Conservation (phyloP, 2,888 invertebrate species). For the Drosophila maculinotata region DNA sequence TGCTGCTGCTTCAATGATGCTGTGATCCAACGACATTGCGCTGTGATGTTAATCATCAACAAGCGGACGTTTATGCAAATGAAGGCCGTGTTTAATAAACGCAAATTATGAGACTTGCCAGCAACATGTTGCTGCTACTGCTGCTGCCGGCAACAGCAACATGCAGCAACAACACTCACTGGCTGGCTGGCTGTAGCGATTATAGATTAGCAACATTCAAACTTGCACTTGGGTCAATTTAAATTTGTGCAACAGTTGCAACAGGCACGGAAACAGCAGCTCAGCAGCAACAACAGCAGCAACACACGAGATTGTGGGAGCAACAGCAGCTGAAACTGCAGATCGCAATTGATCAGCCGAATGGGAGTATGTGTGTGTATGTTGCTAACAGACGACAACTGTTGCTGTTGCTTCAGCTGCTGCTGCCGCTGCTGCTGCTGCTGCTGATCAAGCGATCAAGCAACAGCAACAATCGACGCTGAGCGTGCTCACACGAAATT, state of each 20-base stretch:
- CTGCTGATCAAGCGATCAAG: slow-evolving; percentile 74
- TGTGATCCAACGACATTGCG: slow-evolving; percentile 39
- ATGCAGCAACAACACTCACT: slow-evolving; percentile 31
- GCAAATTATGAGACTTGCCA: slow-evolving; percentile 71
- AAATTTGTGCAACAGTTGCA: slow-evolving; percentile 79
- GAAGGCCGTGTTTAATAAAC: slow-evolving; percentile 74
- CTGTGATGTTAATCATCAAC: slow-evolving; percentile 56
- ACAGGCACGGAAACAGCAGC: slow-evolving; percentile 55
- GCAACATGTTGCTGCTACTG: slow-evolving; percentile 60
- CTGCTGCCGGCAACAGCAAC: slow-evolving; percentile 26
- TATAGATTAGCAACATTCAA: slow-evolving; percentile 75
- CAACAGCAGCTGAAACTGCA: slow-evolving; percentile 57
- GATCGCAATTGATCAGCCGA: slow-evolving; percentile 76
- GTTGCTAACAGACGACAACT: slow-evolving; percentile 57
- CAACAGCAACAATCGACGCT: slow-evolving; percentile 72
- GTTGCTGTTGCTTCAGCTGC: slow-evolving; percentile 36
- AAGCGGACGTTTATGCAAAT: slow-evolving; percentile 73
- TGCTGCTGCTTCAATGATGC: slow-evolving; percentile 32
- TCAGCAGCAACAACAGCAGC: slow-evolving; percentile 29
- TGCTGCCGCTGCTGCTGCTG: slow-evolving; percentile 35
- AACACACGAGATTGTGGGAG: slow-evolving; percentile 73
- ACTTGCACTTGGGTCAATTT: slow-evolving; percentile 82
- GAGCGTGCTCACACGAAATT: slow-evolving; percentile 81
- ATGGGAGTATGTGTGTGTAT: slow-evolving; percentile 32
- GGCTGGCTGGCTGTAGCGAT: slow-evolving; percentile 48